Base-by-base conservation (phyloP, 92 coral and sea anemone species). In the Actinostola sp. region DNA sequence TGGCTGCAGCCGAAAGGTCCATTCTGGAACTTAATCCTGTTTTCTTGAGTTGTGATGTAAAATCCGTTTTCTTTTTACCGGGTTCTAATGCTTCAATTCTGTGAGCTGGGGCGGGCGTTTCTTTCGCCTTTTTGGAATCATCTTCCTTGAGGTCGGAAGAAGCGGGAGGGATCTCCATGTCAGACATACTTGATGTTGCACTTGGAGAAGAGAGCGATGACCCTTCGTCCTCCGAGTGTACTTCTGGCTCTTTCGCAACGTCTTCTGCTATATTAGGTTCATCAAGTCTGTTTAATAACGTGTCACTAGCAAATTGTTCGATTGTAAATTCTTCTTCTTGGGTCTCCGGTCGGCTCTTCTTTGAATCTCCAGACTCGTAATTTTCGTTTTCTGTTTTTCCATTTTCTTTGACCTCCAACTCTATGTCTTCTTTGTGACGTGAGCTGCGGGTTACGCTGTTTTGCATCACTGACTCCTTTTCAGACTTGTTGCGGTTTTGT, bases 41-140 rank as follows among this genome's bases (percentile, higher is more conserved):
- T 64, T 84, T 84, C 71, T 88, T 87, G 16, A 91, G 76, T 29
- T 79, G 83, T 13, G 86, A 79, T 60, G 86, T 76, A 59, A 91
- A 91, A 63, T 91, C 93, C 27, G 89, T 73, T 55, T 91, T 92
- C 58, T 83, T 89, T 14, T 71, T 66, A 2, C 76, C 77, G 0
- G 84, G 73, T 46, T 85, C 49, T 35, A 66, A 49, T 0, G 72
- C 53, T 6, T 75, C 63, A 66, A 51, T 50, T 64, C 45, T 35
- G 31, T 66, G 57, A 11, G 51, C 46, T 1, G 60, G 20, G 28
- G 45, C 58, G 29, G 79, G 44, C 3, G 20, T 31, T n/a, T 73
- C 32, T 39, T 54, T 41, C 5, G 58, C 20, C 19, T 44, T 32
- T 35, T 63, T 43, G 49, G 61, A 21, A 26, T 36, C 42, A 11